Evolutionary conservation across 2,797 vertebrate species (phyloP).

Genomic region (Pelobates cultripes): DNA sequence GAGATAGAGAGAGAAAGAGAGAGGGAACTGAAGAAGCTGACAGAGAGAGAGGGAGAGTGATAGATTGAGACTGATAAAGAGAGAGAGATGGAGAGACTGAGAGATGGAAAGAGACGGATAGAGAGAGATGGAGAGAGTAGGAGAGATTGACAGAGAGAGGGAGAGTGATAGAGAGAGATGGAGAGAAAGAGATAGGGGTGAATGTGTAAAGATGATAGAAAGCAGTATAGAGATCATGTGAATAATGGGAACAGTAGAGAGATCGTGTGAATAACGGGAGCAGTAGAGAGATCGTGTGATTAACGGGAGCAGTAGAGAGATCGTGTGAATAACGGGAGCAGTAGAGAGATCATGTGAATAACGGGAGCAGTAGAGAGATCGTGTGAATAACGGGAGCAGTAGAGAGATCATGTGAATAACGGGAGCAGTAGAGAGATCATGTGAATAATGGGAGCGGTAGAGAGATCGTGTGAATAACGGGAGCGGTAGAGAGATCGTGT

Average conservation of each 20-base stretch:
- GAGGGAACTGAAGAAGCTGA: not conserved
- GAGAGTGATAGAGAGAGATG: not conserved
- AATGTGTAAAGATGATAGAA: too few species aligned
- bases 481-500: not conserved
- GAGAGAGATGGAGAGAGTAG: not conserved
- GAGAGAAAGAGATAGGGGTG: not conserved
- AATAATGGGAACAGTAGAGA: too few species aligned
- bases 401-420: not conserved
- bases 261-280: too few species aligned
- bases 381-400: not conserved
- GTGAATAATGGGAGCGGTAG: not conserved
- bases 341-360: too few species aligned
- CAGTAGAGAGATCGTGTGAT: too few species aligned
- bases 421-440: not conserved
- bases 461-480: not conserved
- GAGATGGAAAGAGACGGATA: too few species aligned
- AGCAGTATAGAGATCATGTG: too few species aligned
- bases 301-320: too few species aligned
- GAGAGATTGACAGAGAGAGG: not conserved
- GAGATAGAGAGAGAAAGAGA: not conserved
- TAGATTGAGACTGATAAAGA: not conserved
- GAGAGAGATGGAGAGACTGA: not conserved
- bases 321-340: too few species aligned
- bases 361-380: not conserved
- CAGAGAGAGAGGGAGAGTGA: not conserved